These are phyloP conservation scores for Cossypha polioptera DNA, from an alignment of 2,797 vertebrate species.

Conservation along the genomic window DNA sequence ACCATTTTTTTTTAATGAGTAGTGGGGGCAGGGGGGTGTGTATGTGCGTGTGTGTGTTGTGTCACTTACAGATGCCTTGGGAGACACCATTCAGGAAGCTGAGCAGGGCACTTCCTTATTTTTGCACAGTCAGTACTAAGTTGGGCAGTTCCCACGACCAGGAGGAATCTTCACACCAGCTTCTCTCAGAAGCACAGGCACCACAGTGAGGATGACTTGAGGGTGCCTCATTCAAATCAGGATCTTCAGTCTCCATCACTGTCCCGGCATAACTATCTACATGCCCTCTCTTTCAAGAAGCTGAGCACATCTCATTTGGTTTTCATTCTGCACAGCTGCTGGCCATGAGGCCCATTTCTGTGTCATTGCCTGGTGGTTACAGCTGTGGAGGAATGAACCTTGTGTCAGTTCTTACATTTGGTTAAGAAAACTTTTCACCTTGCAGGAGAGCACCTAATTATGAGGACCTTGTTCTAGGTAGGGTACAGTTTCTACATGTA, in stretches of 20 bases:
- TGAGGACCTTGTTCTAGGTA: neutral
- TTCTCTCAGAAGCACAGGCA: neutral
- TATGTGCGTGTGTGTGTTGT: neutral
- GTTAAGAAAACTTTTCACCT: neutral
- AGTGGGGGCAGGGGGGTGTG: fast-evolving
- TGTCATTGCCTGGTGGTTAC: neutral
- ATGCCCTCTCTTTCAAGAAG: neutral
- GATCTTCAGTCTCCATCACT: neutral
- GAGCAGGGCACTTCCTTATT: neutral
- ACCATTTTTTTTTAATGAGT: neutral
- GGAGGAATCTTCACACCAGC: neutral
- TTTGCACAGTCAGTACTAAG: neutral
- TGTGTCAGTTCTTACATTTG: neutral
- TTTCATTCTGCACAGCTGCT: neutral
- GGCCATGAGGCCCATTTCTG: neutral
- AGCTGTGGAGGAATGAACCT: neutral
- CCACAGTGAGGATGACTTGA: neutral
- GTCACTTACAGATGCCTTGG: neutral
- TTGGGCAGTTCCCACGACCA: neutral
- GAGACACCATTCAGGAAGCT: neutral
- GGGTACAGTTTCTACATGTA: neutral
- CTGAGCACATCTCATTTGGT: neutral
- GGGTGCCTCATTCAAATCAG: neutral
- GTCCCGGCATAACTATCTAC: neutral
- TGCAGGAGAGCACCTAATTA: neutral